phyloP scores from a whole-genome alignment of 1,140 invertebrate genomes.

The Drosophila takahashii region DNA sequence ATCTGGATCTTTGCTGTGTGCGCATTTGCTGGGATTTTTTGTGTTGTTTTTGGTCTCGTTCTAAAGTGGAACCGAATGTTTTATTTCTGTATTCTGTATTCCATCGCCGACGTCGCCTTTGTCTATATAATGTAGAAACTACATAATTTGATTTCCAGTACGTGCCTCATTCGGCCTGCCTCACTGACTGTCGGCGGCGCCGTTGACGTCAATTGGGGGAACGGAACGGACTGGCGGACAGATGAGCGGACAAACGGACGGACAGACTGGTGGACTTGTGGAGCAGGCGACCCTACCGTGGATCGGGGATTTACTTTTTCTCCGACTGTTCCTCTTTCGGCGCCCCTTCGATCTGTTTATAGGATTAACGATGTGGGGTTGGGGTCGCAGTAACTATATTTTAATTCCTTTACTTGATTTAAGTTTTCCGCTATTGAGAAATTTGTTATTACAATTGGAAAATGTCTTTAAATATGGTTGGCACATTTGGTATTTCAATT shows the following conservation, averaged over 20 bases:
- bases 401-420: conserved; percentile 5
- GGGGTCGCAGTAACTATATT: conserved; percentile 18
- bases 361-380: not conserved
- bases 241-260: conserved; percentile 12
- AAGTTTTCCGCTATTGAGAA: not conserved
- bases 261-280: conserved; percentile 1
- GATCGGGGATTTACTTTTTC: conserved; percentile 8
- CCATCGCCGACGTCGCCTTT: conserved; percentile 34
- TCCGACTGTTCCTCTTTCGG: conserved; percentile 2
- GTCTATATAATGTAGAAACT: conserved; percentile 44
- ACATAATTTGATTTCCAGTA: conserved; percentile 77
- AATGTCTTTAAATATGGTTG: no score
- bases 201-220: conserved; percentile 71
- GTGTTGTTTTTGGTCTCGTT: conserved; percentile 22
- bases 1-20: conserved; percentile 36
- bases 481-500: not conserved
- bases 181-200: conserved; percentile 55
- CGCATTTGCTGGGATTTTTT: conserved; percentile 17
- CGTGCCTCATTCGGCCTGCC: conserved; percentile 65
- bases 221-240: conserved; percentile 22
- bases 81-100: conserved; percentile 43
- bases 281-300: conserved; percentile 7
- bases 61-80: conserved; percentile 50
- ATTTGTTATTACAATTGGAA: not conserved
- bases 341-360: conserved; percentile 19